phyloP scores from a whole-genome alignment of 1,140 invertebrate species.

The Leptopilina boulardi region DNA sequence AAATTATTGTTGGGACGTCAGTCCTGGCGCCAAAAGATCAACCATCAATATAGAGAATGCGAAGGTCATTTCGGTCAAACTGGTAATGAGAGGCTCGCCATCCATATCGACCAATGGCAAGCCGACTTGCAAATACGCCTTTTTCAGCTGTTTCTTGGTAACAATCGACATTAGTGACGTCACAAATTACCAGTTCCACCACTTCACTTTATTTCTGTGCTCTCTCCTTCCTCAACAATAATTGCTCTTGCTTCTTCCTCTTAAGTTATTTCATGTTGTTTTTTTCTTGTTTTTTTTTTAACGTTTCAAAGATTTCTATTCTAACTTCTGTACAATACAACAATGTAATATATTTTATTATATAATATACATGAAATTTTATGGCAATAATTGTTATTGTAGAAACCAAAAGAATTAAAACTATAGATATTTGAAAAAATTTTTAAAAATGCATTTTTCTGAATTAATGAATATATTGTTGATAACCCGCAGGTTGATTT shows the following conservation, averaged over 20 bases:
- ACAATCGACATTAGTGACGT: constrained; percentile 9
- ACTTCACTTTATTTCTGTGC: background rate
- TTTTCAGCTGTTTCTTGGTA: constrained; percentile 28
- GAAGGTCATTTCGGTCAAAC: constrained; percentile 58
- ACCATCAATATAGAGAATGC: constrained; percentile 44
- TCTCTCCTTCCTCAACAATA: background rate
- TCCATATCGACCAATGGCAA: constrained; percentile 55
- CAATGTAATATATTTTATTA: too few species aligned
- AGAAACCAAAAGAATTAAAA: too few species aligned
- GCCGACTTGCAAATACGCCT: constrained; percentile 2
- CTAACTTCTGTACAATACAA: too few species aligned
- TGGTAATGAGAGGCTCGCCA: constrained; percentile 61
- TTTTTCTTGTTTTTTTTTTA: background rate
- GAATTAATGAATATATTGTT: too few species aligned
- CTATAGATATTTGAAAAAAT: too few species aligned
- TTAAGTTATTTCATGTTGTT: background rate
- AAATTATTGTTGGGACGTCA: background rate
- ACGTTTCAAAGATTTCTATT: background rate
- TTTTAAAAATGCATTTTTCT: too few species aligned
- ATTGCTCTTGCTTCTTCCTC: background rate
- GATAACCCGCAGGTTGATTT: too few species aligned
- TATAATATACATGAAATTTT: too few species aligned
- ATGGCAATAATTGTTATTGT: too few species aligned
- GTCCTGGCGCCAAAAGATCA: constrained; percentile 47
- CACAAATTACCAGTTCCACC: background rate